Conservation (phyloP, 2,888 invertebrate species). For the Acholoe squamosa region DNA sequence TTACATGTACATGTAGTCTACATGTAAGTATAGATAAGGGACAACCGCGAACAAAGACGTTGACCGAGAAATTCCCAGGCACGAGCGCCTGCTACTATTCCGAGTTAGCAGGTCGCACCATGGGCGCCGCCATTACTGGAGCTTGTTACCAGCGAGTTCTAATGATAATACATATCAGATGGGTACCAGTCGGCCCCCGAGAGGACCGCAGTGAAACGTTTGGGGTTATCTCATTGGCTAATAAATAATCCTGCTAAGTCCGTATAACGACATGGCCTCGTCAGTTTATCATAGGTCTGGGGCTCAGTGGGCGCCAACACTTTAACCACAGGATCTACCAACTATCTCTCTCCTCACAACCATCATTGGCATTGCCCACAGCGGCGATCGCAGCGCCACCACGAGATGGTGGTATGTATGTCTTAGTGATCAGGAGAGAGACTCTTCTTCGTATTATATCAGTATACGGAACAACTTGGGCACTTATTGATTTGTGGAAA, state of each 20-base stretch:
- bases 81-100: background rate
- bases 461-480: constrained; percentile 5
- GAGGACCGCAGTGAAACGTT: no score
- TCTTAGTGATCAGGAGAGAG: background rate
- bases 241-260: no score
- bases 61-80: background rate
- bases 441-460: background rate
- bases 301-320: background rate
- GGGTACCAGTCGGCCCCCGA: no score
- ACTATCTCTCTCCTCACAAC: background rate
- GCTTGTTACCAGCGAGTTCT: no score
- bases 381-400: constrained; percentile 6
- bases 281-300: background rate
- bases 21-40: background rate
- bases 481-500: background rate
- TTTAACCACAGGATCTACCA: constrained; percentile 6
- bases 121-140: no score
- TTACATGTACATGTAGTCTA: background rate
- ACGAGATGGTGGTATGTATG: background rate
- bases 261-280: background rate
- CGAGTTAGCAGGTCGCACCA: no score
- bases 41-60: constrained; percentile 4
- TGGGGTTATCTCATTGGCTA: no score
- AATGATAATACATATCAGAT: no score
- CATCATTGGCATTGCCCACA: constrained; percentile 1